Evolutionary conservation across 2,113 vertebrate species (phyloP), one percentile per base, ranked within the genome.

Genomic region (Otis tarda): DNA sequence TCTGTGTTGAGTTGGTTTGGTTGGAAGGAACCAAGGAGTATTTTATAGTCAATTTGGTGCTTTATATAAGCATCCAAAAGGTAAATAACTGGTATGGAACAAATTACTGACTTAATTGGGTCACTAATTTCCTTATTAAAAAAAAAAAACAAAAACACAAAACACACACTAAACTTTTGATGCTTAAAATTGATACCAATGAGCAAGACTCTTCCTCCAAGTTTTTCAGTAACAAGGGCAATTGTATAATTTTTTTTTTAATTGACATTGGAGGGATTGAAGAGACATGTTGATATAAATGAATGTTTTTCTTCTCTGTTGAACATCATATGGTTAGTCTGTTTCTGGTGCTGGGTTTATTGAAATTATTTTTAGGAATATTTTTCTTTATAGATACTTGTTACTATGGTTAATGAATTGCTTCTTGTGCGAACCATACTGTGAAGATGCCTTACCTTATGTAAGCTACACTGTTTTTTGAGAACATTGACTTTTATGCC

Each of bases 31-130:
- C 97, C 0, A 89, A 96, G 21, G 97, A 98, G 12, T 97, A 97
- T 94, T 92, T 97, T 61, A 47, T 98, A 20, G 78, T 98, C 53
- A 98, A 53, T 90, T 93, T 98, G 65, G 94, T 94, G 22, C 96
- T 98, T 65, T 97, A 97, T 90, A 63, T 98, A 82, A 97, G 95
- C 25, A 84, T 91, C 6, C 47, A 87, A 49, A 98, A 97, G 64
- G 83, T 98, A 35, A 98, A 98, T 95, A 94, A 37, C 17, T 98
- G 97, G 97, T 98, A 97, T 84, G 98, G 98, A 92, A 98, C 98
- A 37, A 81, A 91, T 13, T 98, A 98, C 71, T 98, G 63, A 98
- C 22, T 68, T n/a, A 78, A 33, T 27, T 87, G 17, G 43, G 6
- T 50, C 20, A 10, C 9, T 61, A 11, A 31, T 93, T 90, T 93